Evolutionary conservation across 2,797 vertebrate genomes (phyloP).

Genomic region (Rhinoraja longicauda): DNA sequence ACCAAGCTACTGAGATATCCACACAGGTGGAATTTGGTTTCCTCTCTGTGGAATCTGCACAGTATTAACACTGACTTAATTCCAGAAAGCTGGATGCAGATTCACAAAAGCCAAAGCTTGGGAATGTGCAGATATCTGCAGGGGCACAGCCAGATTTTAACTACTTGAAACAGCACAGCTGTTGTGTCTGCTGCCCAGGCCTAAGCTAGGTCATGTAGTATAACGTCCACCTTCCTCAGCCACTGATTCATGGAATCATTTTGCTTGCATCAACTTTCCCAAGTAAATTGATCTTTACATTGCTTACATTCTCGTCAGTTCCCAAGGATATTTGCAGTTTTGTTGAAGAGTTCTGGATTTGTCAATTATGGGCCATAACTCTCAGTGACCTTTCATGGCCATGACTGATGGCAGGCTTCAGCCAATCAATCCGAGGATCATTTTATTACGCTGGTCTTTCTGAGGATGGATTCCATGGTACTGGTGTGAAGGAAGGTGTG

Average conservation of each 20-base stretch:
- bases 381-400: not conserved
- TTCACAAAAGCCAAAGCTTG: not conserved
- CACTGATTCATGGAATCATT: not conserved
- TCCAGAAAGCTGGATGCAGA: not conserved
- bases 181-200: not conserved
- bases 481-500: not conserved
- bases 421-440: not conserved
- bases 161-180: not conserved
- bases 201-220: not conserved
- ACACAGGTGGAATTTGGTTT: not conserved
- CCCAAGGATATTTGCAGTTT: not conserved
- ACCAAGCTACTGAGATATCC: not conserved
- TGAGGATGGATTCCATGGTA: not conserved
- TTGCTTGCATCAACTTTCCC: not conserved
- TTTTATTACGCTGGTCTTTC: not conserved
- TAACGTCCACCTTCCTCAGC: not conserved
- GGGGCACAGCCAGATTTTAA: not conserved
- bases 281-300: not conserved
- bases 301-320: not conserved
- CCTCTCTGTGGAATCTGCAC: not conserved
- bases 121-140: not conserved
- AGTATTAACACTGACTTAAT: not conserved
- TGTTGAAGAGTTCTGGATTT: not conserved
- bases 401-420: not conserved
- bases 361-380: not conserved